phyloP scores from a whole-genome alignment of 1,140 invertebrate species.

The Euborellia annulipes region DNA sequence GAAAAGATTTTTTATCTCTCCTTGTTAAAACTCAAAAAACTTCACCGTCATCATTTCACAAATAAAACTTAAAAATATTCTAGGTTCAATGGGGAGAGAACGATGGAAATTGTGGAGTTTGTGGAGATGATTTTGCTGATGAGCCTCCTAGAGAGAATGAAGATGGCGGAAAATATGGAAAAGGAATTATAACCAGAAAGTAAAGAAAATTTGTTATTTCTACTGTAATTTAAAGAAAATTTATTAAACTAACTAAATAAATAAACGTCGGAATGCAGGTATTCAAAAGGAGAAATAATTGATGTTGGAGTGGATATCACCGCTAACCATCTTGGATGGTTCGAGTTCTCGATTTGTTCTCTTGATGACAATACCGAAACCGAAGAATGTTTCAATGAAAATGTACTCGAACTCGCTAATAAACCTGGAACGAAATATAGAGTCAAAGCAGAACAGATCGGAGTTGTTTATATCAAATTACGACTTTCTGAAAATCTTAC shows the following conservation, averaged over 20 bases:
- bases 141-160: slow-evolving; percentile 23
- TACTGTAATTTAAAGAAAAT: slow-evolving; percentile 37
- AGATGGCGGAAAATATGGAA: slow-evolving; percentile 26
- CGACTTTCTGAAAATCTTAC: slow-evolving; percentile 33
- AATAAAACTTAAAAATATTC: slow-evolving; percentile 18
- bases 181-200: slow-evolving; percentile 22
- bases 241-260: slow-evolving; percentile 32
- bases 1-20: too few relatives aligned
- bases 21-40: too few relatives aligned
- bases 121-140: slow-evolving; percentile 26
- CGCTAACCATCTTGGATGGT: slow-evolving; percentile 36
- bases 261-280: slow-evolving; percentile 28
- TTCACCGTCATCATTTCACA: too few relatives aligned
- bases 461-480: slow-evolving; percentile 24
- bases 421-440: slow-evolving; percentile 20
- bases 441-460: slow-evolving; percentile 16
- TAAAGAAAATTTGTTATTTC: slow-evolving; percentile 28
- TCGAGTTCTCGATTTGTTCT: slow-evolving; percentile 38
- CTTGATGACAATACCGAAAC: slow-evolving; percentile 29
- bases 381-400: slow-evolving; percentile 39
- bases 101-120: slow-evolving; percentile 30
- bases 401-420: slow-evolving; percentile 31
- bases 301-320: slow-evolving; percentile 30
- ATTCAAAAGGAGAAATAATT: slow-evolving; percentile 23
- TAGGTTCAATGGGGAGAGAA: slow-evolving; percentile 19